These are phyloP conservation scores for Alloscopus bannaensis DNA, from an alignment of 2,888 invertebrate species.

Conservation along the genomic window DNA sequence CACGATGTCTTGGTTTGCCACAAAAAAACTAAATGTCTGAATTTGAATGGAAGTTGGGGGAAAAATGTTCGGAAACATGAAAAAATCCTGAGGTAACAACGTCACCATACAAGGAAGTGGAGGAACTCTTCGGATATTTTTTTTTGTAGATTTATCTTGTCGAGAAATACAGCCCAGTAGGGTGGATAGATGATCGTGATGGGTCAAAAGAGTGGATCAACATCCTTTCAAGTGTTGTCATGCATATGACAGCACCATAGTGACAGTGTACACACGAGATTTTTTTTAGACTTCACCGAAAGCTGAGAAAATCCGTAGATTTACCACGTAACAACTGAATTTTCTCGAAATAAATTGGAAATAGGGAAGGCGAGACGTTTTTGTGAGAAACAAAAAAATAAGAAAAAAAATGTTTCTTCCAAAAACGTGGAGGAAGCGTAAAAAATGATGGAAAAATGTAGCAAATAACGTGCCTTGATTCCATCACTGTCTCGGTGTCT, in stretches of 20 bases:
- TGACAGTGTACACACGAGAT: slow-evolving; percentile 17
- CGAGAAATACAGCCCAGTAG: slow-evolving; percentile 43
- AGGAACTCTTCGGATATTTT: slow-evolving; percentile 48
- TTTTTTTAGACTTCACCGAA: not conserved
- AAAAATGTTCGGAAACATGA: slow-evolving; percentile 15
- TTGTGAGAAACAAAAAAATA: not conserved
- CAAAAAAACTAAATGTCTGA: slow-evolving; percentile 38
- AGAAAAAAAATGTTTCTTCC: not conserved
- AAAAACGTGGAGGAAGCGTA: not conserved
- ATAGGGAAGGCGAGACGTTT: not conserved
- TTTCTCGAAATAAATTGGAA: slow-evolving; percentile 44
- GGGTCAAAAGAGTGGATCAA: slow-evolving; percentile 62
- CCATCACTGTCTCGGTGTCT: no score
- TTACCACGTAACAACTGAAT: slow-evolving; percentile 25
- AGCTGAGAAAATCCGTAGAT: slow-evolving; percentile 30
- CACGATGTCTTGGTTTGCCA: not conserved
- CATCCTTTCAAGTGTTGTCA: slow-evolving; percentile 61
- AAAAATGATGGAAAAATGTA: not conserved
- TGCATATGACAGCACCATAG: slow-evolving; percentile 60
- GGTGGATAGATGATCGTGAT: slow-evolving; percentile 61
- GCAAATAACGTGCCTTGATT: no score
- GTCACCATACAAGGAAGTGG: slow-evolving; percentile 13
- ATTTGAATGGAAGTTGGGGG: slow-evolving; percentile 15
- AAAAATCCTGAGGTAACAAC: slow-evolving; percentile 31
- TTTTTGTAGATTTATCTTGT: slow-evolving; percentile 60